Percentiles rank a stretch among this genome's conserved stretches.
Evolutionary conservation across 2,888 invertebrate genomes (phyloP).

Genomic region (Lasioglossum morio): DNA sequence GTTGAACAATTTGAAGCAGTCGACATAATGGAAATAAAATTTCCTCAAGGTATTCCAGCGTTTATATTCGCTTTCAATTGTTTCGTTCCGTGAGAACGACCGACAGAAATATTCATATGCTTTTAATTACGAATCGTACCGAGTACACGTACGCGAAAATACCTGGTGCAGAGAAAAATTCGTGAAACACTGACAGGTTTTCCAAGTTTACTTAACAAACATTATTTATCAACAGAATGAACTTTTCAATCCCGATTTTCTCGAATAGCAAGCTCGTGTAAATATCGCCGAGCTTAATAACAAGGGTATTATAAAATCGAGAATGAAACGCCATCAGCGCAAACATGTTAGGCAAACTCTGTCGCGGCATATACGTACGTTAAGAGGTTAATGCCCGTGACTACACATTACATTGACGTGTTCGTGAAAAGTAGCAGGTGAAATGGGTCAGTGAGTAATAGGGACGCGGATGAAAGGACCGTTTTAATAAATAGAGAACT

Average conservation of each 20-base stretch:
- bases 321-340: background rate
- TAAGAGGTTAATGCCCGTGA: constrained; percentile 1
- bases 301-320: background rate
- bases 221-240: background rate
- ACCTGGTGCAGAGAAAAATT: background rate
- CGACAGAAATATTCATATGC: background rate
- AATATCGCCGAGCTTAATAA: background rate
- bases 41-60: background rate
- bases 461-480: constrained; percentile 16
- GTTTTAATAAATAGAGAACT: constrained; percentile 62
- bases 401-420: constrained; percentile 17
- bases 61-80: background rate
- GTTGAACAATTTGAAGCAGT: background rate
- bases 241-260: background rate
- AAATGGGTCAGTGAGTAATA: background rate
- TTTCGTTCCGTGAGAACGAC: fast-evolving
- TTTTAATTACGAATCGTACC: background rate
- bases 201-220: background rate
- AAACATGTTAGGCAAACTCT: background rate
- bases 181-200: background rate
- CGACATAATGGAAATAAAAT: background rate
- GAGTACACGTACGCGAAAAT: background rate
- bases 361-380: background rate
- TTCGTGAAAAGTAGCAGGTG: background rate
- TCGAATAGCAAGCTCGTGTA: background rate